Evolutionary conservation across 2,797 vertebrate species (phyloP), one percentile per base, ranked within the genome.

Genomic region (Syngnathus acus): DNA sequence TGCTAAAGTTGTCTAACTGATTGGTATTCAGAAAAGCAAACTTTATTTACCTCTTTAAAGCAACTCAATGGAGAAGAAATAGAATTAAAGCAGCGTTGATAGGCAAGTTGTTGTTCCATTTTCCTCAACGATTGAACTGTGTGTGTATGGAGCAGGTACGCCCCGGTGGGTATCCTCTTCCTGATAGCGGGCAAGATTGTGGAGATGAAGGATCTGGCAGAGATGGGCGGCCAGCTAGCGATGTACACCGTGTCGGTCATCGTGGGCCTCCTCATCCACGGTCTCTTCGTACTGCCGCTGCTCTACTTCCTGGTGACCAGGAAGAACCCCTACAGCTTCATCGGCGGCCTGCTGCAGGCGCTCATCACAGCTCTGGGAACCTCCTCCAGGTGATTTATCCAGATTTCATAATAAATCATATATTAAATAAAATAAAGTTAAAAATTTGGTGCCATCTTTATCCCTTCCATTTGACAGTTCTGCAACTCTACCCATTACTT

Each of bases 351-450:
- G n/a, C 90, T 99, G 62, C 96, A 99, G 87, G 96, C 96, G 0
- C 93, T 99, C 64, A 93, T 98, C 82, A 98, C 96, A 0, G 97
- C 97, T 42, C 88, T 98, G 77, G 96, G 96, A 73, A 99, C 96
- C 0, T 98, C 96, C 4, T 98, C 97, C 70, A 98, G 97, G 96
- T 98, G 86, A 69, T 50, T 50, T n/a, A n/a, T 6, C 7, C 19
- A 51, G n/a, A 53, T 53, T 21, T n/a, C 9, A 23, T 53, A 5
- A 21, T 53, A 21, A 3, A 51, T 21, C 9, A 48, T 1, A 48
- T 13, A 2, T 17, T 48, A 19, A 19, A 48, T 43, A 43, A 43
- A 43, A 4, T 1, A 13, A n/a, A 50, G 7, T 32, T 50, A 6
- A 48, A 17, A 16, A 16, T 48, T 16, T 9, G 60, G 17, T 62